phyloP scores from a whole-genome alignment of 2,797 vertebrate species.

The Brotula barbata region DNA sequence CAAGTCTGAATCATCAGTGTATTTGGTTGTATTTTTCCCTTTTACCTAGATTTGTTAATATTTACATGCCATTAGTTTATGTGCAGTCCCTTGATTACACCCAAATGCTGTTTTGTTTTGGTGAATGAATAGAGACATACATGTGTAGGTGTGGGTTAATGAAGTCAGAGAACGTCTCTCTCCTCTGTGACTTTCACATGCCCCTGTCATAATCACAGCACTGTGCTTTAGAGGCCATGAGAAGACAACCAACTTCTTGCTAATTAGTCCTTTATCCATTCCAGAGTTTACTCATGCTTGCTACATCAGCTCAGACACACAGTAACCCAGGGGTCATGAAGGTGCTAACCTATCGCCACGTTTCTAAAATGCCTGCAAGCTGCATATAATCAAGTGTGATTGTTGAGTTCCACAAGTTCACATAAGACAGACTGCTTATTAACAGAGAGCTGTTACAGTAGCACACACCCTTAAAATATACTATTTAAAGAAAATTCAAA shows the following conservation, averaged over 20 bases:
- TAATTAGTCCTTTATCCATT: constrained; percentile 64
- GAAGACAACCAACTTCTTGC: constrained; percentile 62
- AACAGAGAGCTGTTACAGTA: constrained; percentile 37
- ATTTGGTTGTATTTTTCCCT: not conserved
- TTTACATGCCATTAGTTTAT: too few relatives aligned
- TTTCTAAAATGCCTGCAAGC: constrained; percentile 44
- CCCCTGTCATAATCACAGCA: constrained; percentile 67
- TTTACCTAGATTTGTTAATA: not conserved
- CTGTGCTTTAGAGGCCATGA: constrained; percentile 66
- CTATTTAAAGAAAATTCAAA: not conserved
- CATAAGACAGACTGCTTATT: constrained; percentile 22
- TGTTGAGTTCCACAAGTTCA: constrained; percentile 11
- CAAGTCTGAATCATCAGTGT: not conserved
- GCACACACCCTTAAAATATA: constrained; percentile 32
- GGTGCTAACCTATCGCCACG: constrained; percentile 17
- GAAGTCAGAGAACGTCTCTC: constrained; percentile 61
- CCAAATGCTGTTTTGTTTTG: constrained; percentile 17
- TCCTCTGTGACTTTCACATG: constrained; percentile 70
- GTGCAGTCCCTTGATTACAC: too few relatives aligned
- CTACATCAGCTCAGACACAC: constrained; percentile 15
- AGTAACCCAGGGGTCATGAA: constrained; percentile 17
- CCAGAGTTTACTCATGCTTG: constrained; percentile 27
- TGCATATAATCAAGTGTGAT: constrained; percentile 9
- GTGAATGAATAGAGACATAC: constrained; percentile 20
- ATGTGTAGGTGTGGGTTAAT: constrained; percentile 34